Evolutionary conservation across 2,113 vertebrate genomes (phyloP).

Genomic region (Passerina amoena): DNA sequence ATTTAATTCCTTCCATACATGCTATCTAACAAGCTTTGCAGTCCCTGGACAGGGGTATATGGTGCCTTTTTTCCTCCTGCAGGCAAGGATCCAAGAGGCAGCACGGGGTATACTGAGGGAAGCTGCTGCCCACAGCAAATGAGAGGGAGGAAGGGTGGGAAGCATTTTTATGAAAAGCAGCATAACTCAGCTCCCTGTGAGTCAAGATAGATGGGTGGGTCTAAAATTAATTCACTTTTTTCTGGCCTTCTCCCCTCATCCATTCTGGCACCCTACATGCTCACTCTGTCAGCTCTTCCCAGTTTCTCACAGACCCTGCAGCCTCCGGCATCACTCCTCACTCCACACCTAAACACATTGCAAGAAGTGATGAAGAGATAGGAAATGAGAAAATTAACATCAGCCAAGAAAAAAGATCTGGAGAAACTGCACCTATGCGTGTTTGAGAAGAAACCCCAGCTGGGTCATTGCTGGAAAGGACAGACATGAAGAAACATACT

Average conservation of each 20-base stretch:
- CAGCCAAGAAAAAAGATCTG: not conserved
- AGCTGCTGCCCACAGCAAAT: not conserved
- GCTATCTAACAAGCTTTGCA: not conserved
- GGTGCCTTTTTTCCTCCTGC: not conserved
- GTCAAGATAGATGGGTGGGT: not conserved
- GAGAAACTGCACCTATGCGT: not conserved
- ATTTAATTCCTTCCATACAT: not conserved
- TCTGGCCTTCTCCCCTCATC: not conserved
- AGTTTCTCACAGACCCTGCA: not conserved
- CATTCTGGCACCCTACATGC: not conserved
- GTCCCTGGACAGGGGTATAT: not conserved
- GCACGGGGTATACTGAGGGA: not conserved
- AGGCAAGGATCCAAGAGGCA: not conserved
- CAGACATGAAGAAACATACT: not conserved
- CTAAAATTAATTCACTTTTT: not conserved
- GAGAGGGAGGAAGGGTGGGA: not conserved
- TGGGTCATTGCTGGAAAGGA: not conserved
- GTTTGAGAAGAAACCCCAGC: not conserved
- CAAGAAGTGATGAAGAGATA: not conserved
- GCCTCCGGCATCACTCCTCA: not conserved
- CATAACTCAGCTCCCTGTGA: not conserved
- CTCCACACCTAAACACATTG: not conserved
- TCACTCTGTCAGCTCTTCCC: not conserved
- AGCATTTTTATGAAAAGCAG: not conserved
- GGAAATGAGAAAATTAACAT: not conserved